phyloP scores from a whole-genome alignment of 2,113 vertebrate genomes.

The Anolis carolinensis region DNA sequence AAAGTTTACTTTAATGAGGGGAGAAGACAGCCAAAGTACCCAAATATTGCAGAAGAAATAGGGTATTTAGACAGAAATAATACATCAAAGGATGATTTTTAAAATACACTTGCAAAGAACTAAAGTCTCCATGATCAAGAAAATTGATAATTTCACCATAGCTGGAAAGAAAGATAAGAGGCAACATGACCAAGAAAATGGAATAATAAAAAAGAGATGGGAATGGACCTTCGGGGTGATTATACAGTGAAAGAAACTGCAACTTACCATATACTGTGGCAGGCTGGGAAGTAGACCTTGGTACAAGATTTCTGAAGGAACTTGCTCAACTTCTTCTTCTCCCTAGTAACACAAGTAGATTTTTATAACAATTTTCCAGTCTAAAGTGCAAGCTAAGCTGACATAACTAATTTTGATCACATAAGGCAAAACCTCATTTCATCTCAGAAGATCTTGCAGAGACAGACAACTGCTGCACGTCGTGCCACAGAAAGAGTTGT shows the following conservation, averaged over 20 bases:
- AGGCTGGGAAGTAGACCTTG: slow-evolving; percentile 96
- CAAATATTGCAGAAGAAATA: background rate
- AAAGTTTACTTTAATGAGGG: background rate
- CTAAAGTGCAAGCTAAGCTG: background rate
- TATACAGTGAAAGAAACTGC: background rate
- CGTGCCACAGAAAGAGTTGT: background rate
- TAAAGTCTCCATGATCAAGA: too few species aligned
- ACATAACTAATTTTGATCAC: background rate
- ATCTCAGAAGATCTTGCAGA: too few species aligned
- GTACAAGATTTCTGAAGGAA: slow-evolving; percentile 91
- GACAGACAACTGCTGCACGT: background rate
- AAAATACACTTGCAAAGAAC: too few species aligned
- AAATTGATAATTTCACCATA: background rate
- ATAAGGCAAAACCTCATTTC: background rate
- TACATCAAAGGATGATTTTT: background rate
- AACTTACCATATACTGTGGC: slow-evolving; percentile 97
- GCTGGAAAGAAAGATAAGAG: background rate
- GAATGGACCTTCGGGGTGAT: background rate
- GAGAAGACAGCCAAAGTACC: background rate
- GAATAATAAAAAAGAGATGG: background rate
- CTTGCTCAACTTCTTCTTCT: slow-evolving; percentile 94
- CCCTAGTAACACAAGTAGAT: slow-evolving; percentile 77
- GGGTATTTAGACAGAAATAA: background rate
- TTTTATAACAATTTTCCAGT: background rate
- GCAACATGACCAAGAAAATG: background rate